phyloP scores from a whole-genome alignment of 2,888 invertebrate genomes.

The Ennomos fuscantarius region DNA sequence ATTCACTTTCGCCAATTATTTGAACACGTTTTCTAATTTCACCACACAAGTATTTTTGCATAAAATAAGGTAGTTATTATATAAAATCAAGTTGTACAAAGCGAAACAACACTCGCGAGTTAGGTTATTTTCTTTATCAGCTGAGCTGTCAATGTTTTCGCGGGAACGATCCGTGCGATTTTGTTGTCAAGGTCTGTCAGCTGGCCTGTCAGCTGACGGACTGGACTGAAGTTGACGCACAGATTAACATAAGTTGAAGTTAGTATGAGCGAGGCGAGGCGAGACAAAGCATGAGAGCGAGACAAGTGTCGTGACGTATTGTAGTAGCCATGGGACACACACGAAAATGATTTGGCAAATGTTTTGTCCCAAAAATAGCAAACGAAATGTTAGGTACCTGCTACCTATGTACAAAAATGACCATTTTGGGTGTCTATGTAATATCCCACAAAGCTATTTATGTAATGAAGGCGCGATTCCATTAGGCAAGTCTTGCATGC shows the following conservation, averaged over 20 bases:
- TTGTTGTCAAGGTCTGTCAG: constrained; percentile 32
- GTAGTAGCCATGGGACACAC: no score
- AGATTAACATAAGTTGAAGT: no score
- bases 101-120: background rate
- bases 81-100: constrained; percentile 15
- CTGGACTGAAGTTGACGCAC: constrained; percentile 1
- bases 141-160: constrained; percentile 23
- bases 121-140: constrained; percentile 22
- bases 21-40: constrained; percentile 17
- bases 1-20: constrained; percentile 19
- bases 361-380: no score
- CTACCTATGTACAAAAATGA: no score
- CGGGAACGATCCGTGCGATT: constrained; percentile 16
- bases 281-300: background rate
- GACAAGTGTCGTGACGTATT: no score
- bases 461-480: no score
- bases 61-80: constrained; percentile 10
- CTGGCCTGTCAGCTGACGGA: constrained; percentile 42
- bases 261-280: no score
- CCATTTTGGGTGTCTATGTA: no score
- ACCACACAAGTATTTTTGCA: constrained; percentile 12
- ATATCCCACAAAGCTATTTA: no score
- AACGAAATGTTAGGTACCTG: no score
- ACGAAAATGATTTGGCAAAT: no score
- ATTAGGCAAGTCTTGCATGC: no score